phyloP scores from a whole-genome alignment of 2,888 invertebrate species.

The Hoplodrina ambigua region DNA sequence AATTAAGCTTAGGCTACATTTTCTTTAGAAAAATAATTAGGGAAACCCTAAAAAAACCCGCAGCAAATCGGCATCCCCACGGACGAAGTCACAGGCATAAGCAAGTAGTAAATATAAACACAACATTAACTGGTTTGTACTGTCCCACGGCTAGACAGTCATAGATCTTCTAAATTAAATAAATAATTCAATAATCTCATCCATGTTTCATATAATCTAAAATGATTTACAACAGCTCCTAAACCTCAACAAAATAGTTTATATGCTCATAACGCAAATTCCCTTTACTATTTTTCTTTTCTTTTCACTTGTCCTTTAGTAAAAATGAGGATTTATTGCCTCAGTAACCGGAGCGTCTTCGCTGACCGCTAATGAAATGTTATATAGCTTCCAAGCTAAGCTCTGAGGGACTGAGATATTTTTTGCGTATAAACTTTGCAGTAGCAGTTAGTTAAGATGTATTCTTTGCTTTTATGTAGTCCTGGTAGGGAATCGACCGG shows the following conservation, averaged over 20 bases:
- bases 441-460: conserved; percentile 46
- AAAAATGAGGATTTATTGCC: conserved; percentile 89
- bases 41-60: too few species aligned
- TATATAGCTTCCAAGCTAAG: conserved; percentile 74
- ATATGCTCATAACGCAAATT: conserved; percentile 74
- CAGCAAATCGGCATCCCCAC: too few species aligned
- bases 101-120: too few species aligned
- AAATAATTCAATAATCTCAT: conserved; percentile 26
- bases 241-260: conserved; percentile 60
- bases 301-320: conserved; percentile 85
- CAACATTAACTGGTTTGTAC: too few species aligned
- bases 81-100: too few species aligned
- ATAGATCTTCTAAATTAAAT: conserved; percentile 31
- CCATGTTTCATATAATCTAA: conserved; percentile 35
- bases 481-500: conserved; percentile 18
- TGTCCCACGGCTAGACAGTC: too few species aligned
- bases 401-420: conserved; percentile 69
- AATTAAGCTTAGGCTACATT: too few species aligned
- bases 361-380: conserved; percentile 86
- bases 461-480: conserved; percentile 39
- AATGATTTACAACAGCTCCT: conserved; percentile 38
- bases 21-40: too few species aligned
- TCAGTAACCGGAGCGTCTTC: conserved; percentile 78
- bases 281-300: conserved; percentile 83
- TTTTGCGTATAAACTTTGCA: conserved; percentile 70